A percentile compares a stretch with the other conserved stretches of the same genome.
Evolutionary conservation across 2,113 vertebrate species (phyloP).

Genomic region (Aviceda subcristata): DNA sequence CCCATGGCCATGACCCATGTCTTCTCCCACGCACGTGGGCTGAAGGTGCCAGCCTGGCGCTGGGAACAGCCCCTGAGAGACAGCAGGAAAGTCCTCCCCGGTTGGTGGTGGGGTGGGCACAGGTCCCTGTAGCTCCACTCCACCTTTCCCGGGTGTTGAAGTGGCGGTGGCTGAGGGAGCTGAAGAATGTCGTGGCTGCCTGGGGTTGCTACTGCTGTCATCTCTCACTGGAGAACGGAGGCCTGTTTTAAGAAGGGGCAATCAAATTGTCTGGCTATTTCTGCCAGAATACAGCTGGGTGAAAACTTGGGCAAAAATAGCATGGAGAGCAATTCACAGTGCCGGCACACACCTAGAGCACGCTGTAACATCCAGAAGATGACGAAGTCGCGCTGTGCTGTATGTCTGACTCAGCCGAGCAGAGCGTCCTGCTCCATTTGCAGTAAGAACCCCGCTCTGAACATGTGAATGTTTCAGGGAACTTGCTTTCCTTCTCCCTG

Average conservation of each 20-base stretch:
- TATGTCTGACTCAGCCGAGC: not conserved
- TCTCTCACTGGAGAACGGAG: not conserved
- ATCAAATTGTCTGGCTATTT: not conserved
- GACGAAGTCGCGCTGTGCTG: accelerated
- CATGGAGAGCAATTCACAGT: not conserved
- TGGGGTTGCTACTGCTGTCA: not conserved
- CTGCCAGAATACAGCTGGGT: not conserved
- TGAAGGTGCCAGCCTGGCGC: not conserved
- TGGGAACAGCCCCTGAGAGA: not conserved
- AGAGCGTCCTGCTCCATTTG: not conserved
- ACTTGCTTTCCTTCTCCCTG: not conserved
- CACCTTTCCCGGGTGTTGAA: accelerated
- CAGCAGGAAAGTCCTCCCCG: not conserved
- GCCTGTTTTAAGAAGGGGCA: not conserved
- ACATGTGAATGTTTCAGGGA: not conserved
- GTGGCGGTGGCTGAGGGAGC: not conserved
- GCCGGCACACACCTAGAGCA: not conserved
- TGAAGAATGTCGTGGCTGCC: not conserved
- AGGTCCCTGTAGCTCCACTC: too few relatives aligned
- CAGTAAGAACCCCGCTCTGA: not conserved
- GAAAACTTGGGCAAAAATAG: not conserved
- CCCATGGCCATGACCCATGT: not conserved
- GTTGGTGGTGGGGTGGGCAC: not conserved
- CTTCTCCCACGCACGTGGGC: not conserved
- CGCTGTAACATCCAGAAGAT: not conserved